Conservation (phyloP, 1,140 invertebrate species). For the Papilio polytes region DNA sequence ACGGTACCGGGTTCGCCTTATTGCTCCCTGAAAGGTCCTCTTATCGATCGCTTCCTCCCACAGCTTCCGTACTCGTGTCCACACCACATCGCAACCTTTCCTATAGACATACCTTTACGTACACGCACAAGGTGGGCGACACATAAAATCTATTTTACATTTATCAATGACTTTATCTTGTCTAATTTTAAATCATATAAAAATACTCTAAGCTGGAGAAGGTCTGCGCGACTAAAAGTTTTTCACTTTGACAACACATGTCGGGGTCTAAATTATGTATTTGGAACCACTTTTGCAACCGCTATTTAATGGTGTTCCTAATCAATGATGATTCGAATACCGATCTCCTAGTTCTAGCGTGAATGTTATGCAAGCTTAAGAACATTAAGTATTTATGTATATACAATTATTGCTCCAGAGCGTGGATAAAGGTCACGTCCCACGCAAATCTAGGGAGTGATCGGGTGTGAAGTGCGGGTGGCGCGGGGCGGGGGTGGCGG, state of each 20-base stretch:
- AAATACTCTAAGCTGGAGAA: neutral
- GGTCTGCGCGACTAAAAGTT: no score
- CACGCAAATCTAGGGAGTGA: constrained; percentile 77
- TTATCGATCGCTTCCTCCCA: constrained; percentile 7
- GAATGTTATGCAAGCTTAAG: constrained; percentile 53
- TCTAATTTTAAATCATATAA: no score
- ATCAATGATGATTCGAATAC: neutral
- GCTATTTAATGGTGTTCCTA: neutral
- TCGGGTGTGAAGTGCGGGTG: constrained; percentile 59
- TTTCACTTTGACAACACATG: no score
- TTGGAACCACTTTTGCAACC: no score
- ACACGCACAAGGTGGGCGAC: neutral
- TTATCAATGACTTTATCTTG: neutral
- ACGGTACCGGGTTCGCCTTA: neutral
- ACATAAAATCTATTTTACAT: neutral
- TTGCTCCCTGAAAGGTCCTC: neutral
- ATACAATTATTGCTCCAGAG: constrained; percentile 80
- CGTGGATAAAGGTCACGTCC: constrained; percentile 82
- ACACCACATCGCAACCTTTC: neutral
- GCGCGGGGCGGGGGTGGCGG: constrained; percentile 49
- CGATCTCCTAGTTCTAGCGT: neutral
- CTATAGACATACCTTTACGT: neutral
- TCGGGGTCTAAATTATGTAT: no score
- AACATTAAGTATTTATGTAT: constrained; percentile 74
- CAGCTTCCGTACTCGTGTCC: neutral